These are phyloP conservation scores for Drosophila punjabiensis DNA, from an alignment of 1,140 invertebrate genomes.

Conservation along the genomic window DNA sequence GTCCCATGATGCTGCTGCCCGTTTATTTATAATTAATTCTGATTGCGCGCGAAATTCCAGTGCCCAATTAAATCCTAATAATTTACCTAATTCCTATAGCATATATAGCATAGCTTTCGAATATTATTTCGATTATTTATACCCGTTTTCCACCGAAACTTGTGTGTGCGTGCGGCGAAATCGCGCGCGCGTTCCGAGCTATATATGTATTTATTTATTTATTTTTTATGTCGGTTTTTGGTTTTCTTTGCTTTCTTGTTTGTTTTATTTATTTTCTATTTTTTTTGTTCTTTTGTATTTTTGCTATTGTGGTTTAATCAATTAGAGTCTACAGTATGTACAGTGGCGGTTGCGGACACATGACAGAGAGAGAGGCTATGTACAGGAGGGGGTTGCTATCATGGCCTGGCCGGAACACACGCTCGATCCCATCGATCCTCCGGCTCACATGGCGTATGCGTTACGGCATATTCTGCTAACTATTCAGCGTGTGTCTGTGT, in stretches of 20 bases:
- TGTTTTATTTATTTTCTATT: neutral
- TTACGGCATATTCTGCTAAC: conserved; percentile 31
- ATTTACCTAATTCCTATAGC: conserved; percentile 72
- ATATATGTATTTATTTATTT: conserved; percentile 27
- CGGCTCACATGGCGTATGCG: conserved; percentile 61
- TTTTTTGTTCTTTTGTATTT: neutral
- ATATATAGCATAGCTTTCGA: conserved; percentile 33
- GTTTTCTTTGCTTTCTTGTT: conserved; percentile 16
- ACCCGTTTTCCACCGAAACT: conserved; percentile 85
- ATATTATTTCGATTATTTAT: conserved; percentile 70
- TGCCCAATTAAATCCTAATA: conserved; percentile 61
- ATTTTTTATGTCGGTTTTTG: conserved; percentile 16
- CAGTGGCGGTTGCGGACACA: conserved; percentile 33
- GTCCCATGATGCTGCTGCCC: conserved; percentile 75
- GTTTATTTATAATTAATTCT: conserved; percentile 71
- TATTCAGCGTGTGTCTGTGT: neutral
- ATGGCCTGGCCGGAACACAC: conserved; percentile 47
- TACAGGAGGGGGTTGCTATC: conserved; percentile 58
- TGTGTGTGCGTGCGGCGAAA: conserved; percentile 61
- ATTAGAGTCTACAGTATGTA: conserved; percentile 58
- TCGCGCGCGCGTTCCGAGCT: conserved; percentile 37
- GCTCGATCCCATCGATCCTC: conserved; percentile 75
- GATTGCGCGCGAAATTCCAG: conserved; percentile 53
- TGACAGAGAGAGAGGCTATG: conserved; percentile 52
- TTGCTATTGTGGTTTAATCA: conserved; percentile 36